Evolutionary conservation across 2,113 vertebrate genomes (phyloP).

Genomic region (Daubentonia madagascariensis): DNA sequence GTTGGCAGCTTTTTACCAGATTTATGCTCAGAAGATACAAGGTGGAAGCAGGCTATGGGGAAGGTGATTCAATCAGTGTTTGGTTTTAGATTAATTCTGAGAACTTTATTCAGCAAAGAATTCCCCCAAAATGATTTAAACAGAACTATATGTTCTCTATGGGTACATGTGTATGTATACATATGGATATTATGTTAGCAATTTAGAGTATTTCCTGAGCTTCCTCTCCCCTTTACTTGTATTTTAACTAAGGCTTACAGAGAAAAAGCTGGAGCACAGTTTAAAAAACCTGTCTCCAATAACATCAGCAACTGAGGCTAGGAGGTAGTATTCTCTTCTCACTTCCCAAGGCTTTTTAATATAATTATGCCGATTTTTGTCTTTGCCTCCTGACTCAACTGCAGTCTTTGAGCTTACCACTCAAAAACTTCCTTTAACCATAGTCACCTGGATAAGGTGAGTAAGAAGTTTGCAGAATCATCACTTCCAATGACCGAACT

Average conservation of each 20-base stretch:
- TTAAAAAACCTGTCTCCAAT: background rate
- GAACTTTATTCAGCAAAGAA: constrained; percentile 72
- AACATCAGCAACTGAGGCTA: background rate
- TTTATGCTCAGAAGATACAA: background rate
- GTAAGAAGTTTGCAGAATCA: background rate
- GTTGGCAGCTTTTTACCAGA: background rate
- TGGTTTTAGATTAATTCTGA: constrained; percentile 44
- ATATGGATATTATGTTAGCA: background rate
- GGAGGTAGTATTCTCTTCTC: background rate
- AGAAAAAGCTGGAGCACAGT: background rate
- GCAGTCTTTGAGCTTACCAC: background rate
- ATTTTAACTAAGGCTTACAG: constrained; percentile 44
- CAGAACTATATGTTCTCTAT: background rate
- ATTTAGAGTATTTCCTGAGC: constrained; percentile 14
- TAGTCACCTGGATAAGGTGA: background rate
- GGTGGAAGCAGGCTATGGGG: no score
- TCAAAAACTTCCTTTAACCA: background rate
- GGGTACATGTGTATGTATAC: background rate
- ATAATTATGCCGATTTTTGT: background rate
- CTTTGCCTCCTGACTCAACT: background rate
- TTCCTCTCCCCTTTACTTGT: background rate
- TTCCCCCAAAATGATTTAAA: constrained; percentile 25
- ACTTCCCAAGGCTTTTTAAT: background rate
- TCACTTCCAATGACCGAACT: background rate
- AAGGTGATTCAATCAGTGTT: constrained; percentile 23